Evolutionary conservation across 2,797 vertebrate species (phyloP).

Genomic region (Enoplosus armatus): DNA sequence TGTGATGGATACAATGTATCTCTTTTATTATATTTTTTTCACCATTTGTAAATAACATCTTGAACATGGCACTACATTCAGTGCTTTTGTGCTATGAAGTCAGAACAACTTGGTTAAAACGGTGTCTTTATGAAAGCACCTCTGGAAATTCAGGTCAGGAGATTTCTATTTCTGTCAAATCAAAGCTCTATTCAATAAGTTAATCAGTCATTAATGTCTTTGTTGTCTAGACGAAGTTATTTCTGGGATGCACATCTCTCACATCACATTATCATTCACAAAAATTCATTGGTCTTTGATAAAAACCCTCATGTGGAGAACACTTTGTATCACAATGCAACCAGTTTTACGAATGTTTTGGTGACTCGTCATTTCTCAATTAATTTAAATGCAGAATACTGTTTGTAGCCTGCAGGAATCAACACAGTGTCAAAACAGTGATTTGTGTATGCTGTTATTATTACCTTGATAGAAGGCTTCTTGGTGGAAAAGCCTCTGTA

Average conservation of each 20-base stretch:
- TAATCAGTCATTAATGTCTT: constrained; percentile 57
- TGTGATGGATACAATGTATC: background rate
- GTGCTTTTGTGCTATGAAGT: constrained; percentile 7
- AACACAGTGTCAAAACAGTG: constrained; percentile 17
- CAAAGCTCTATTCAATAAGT: constrained; percentile 54
- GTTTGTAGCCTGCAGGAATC: background rate
- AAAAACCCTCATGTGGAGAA: constrained; percentile 7
- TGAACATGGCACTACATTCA: background rate
- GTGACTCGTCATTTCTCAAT: constrained; percentile 4
- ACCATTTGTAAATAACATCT: constrained; percentile 8
- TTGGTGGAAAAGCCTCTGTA: constrained; percentile 96
- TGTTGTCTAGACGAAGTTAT: constrained; percentile 63
- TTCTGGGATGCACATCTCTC: constrained; percentile 52
- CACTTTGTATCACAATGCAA: constrained; percentile 3
- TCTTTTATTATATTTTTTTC: background rate
- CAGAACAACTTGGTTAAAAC: constrained; percentile 26
- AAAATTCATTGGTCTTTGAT: constrained; percentile 28
- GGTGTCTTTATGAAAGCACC: constrained; percentile 16
- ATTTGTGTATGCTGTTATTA: constrained; percentile 20
- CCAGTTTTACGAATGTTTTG: constrained; percentile 14
- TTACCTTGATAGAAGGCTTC: constrained; percentile 96
- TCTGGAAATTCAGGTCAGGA: constrained; percentile 55
- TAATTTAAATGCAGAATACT: constrained; percentile 2
- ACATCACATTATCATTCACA: constrained; percentile 59
- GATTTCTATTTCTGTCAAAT: constrained; percentile 62